A percentile compares a stretch with the other conserved stretches of the same genome.
Evolutionary conservation across 2,797 vertebrate genomes (phyloP).

Genomic region (Cyprinodon diabolis): DNA sequence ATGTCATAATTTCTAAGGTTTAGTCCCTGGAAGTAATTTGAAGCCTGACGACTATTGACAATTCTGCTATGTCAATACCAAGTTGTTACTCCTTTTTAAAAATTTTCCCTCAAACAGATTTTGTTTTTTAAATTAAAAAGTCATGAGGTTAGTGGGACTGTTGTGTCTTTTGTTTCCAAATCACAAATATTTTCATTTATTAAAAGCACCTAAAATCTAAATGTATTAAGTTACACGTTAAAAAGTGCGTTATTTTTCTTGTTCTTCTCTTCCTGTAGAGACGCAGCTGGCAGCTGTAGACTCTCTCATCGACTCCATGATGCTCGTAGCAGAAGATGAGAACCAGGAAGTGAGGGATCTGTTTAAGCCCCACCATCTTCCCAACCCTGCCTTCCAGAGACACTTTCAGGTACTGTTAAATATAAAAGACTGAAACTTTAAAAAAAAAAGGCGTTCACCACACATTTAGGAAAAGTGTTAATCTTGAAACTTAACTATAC

Average conservation of each 20-base stretch:
- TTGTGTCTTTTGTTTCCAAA: not conserved
- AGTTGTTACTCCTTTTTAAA: no score
- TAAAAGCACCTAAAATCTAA: not conserved
- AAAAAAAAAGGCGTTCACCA: not conserved
- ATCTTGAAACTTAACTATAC: not conserved
- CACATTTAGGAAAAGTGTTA: not conserved
- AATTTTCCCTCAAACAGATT: no score
- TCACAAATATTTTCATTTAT: not conserved
- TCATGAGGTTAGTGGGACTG: not conserved
- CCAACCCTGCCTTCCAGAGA: constrained; percentile 95
- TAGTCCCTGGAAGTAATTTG: no score
- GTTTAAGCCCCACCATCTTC: constrained; percentile 88
- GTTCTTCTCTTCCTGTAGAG: constrained; percentile 67
- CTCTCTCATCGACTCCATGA: constrained; percentile 94
- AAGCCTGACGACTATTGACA: no score
- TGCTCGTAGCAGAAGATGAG: constrained; percentile 84
- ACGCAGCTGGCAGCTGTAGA: constrained; percentile 89
- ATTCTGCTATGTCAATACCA: no score
- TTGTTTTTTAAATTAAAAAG: no score
- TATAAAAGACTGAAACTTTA: not conserved
- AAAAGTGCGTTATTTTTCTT: not conserved
- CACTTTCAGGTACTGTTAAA: constrained; percentile 90
- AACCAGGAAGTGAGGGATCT: constrained; percentile 82
- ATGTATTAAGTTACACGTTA: not conserved
- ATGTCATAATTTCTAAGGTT: no score